phyloP scores from a whole-genome alignment of 2,797 vertebrate genomes.

The Oreortyx pictus region DNA sequence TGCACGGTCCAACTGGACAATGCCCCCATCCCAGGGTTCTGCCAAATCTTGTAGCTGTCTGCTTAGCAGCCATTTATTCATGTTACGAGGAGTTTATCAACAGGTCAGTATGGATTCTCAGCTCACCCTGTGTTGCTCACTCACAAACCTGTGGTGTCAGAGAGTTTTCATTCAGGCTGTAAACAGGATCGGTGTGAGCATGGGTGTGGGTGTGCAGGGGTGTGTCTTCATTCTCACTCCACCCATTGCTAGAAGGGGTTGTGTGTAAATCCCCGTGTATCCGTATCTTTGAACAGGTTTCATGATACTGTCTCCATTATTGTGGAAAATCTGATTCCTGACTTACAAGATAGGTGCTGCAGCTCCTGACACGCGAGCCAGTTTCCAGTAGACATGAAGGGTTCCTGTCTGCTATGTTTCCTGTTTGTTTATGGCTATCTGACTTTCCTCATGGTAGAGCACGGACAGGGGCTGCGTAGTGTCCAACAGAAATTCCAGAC shows the following conservation, averaged over 20 bases:
- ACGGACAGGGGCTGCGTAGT: conserved; percentile 28
- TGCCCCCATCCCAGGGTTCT: conserved; percentile 99
- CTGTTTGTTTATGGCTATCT: conserved; percentile 54
- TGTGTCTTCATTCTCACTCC: background rate
- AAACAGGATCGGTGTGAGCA: background rate
- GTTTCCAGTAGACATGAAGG: conserved; percentile 52
- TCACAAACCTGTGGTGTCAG: background rate
- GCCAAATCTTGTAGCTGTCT: conserved; percentile 97
- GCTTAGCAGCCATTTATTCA: conserved; percentile 98
- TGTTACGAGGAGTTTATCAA: conserved; percentile 99
- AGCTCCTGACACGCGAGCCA: background rate
- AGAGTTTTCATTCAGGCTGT: background rate
- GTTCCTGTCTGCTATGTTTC: conserved; percentile 34
- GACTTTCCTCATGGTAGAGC: conserved; percentile 34
- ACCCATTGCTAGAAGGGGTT: background rate
- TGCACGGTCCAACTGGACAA: conserved; percentile 97
- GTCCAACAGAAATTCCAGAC: conserved; percentile 56
- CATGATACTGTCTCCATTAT: background rate
- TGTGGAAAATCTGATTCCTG: conserved; percentile 32
- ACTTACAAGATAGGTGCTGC: background rate
- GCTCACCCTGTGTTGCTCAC: background rate
- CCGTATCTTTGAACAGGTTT: conserved; percentile 17
- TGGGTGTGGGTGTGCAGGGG: background rate
- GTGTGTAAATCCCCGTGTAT: background rate
- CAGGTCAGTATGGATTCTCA: conserved; percentile 86